Evolutionary conservation across 2,888 invertebrate species (phyloP), one percentile per base, ranked within the genome.

Genomic region (Drosophila fungiperda): DNA sequence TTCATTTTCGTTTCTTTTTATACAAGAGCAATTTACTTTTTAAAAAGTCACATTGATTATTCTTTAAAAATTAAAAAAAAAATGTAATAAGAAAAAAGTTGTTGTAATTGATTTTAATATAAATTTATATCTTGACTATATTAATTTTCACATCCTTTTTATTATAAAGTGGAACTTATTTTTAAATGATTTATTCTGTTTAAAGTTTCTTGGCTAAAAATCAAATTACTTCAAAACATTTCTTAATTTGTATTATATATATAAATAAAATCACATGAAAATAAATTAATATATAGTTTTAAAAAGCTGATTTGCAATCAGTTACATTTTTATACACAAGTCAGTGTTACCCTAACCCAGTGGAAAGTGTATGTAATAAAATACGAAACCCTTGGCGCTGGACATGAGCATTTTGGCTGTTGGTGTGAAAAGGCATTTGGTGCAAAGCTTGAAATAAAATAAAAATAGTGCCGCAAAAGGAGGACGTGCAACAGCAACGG

Each of bases 341-440:
- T 62, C 5, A 15, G 33, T 33, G 4, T 3, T 23, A 17, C 26
- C 77, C 20, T 5, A 26, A 0, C 1, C 12, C 2, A 7, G 1
- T 2, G 17, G 38, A 6, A 17, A 80, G 77, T 36, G 73, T 76
- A 67, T 62, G 52, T 42, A 68, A 69, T 76, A 78, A 62, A 74
- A 67, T 74, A 80, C 69, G 74, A 72, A 69, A 72, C 64, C 72
- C 72, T 53, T 33, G 72, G 49, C 76, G 49, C 73, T 72, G 83
- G 83, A 83, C 86, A 77, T 80, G 80, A 78, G 73, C 83, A 80
- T 76, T 83, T 81, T 85, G 68, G 64, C 72, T 76, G 88, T 45
- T 45, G 84, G 90, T 85, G 85, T 85, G 85, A 85, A 85, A 83
- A 87, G 83, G 90, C 91, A 85, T 82, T 78, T 84, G 89, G 80